phyloP scores from a whole-genome alignment of 2,113 vertebrate genomes.

The Poecilia latipinna region DNA sequence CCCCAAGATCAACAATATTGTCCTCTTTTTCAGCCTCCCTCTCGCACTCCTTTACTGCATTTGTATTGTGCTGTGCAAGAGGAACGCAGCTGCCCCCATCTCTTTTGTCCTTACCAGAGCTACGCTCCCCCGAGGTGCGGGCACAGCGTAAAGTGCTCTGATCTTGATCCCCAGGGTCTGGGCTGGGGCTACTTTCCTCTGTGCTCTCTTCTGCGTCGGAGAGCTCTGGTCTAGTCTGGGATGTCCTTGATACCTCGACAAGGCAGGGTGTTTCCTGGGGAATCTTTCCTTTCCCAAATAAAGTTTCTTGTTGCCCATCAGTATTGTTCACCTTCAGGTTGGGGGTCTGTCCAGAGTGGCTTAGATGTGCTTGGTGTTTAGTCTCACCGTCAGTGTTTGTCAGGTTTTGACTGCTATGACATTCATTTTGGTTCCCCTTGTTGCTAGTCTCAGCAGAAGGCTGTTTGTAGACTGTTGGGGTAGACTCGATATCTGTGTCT shows the following conservation, averaged over 20 bases:
- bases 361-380: slow-evolving; percentile 61
- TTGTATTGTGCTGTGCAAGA: slow-evolving; percentile 43
- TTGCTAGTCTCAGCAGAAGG: slow-evolving; percentile 42
- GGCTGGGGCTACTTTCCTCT: slow-evolving; percentile 55
- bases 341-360: slow-evolving; percentile 47
- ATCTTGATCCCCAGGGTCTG: slow-evolving; percentile 69
- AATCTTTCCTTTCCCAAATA: slow-evolving; percentile 52
- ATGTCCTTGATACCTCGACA: slow-evolving; percentile 16
- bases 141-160: slow-evolving; percentile 78
- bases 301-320: slow-evolving; percentile 54
- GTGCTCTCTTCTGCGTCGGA: slow-evolving; percentile 53
- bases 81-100: slow-evolving; percentile 31
- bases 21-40: slow-evolving; percentile 66
- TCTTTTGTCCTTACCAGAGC: slow-evolving; percentile 64
- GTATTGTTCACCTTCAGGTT: slow-evolving; percentile 45
- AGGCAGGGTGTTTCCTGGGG: slow-evolving; percentile 49
- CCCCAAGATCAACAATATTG: slow-evolving; percentile 72
- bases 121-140: slow-evolving; percentile 75
- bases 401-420: slow-evolving; percentile 66
- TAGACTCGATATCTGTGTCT: slow-evolving; percentile 77
- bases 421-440: slow-evolving; percentile 77
- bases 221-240: slow-evolving; percentile 11
- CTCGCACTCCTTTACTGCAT: slow-evolving; percentile 52
- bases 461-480: slow-evolving; percentile 71
- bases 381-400: slow-evolving; percentile 61